phyloP scores from a whole-genome alignment of 2,113 vertebrate species.

The Isurus oxyrinchus region DNA sequence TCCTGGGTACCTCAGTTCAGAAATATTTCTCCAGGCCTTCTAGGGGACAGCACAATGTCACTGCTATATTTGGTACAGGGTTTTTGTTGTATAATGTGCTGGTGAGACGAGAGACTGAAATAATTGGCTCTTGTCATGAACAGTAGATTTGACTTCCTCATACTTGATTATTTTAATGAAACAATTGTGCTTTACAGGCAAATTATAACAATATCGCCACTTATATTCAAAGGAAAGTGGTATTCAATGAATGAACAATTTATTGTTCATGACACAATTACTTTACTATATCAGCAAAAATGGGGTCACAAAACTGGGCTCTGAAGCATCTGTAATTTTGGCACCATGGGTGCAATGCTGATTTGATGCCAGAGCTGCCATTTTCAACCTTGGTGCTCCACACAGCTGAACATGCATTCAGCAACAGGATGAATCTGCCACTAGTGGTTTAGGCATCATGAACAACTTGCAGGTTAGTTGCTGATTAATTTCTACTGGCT shows the following conservation, averaged over 20 bases:
- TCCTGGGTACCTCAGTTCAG: background rate
- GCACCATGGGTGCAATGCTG: too few relatives aligned
- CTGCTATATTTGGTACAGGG: background rate
- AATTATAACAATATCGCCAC: background rate
- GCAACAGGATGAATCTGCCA: too few relatives aligned
- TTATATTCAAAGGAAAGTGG: background rate
- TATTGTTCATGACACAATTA: background rate
- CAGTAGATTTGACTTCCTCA: background rate
- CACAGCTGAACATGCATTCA: too few relatives aligned
- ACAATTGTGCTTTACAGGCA: background rate
- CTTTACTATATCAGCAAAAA: background rate
- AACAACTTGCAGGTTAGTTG: too few relatives aligned
- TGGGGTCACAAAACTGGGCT: too few relatives aligned
- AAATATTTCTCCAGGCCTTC: background rate
- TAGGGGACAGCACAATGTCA: background rate
- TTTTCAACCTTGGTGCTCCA: too few relatives aligned
- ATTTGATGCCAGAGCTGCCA: too few relatives aligned
- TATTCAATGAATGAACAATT: background rate
- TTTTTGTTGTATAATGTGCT: background rate
- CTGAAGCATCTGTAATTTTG: too few relatives aligned
- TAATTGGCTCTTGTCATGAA: background rate
- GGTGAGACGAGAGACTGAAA: background rate
- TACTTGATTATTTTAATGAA: constrained; percentile 7
- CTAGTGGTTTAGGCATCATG: too few relatives aligned
- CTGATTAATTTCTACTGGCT: too few relatives aligned